Evolutionary conservation across 2,113 vertebrate species (phyloP).

Genomic region (Gavialis gangeticus): DNA sequence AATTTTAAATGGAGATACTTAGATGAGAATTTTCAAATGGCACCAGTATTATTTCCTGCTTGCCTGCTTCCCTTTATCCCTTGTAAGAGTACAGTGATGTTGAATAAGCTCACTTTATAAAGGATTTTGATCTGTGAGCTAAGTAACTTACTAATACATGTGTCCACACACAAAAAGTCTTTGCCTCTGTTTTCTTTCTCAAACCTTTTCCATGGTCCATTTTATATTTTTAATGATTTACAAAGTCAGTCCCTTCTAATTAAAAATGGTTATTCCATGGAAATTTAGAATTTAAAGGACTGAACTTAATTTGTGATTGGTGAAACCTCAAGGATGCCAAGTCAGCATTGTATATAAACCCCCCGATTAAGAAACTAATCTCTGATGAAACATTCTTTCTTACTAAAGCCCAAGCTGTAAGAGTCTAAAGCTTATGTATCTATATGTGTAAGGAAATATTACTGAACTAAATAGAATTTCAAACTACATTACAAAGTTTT

Average conservation of each 20-base stretch:
- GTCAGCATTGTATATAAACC: conserved; percentile 44
- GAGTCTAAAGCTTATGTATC: conserved; percentile 25
- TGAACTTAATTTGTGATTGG: conserved; percentile 51
- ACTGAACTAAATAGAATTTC: too few relatives aligned
- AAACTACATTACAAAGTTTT: too few relatives aligned
- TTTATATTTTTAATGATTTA: conserved; percentile 25
- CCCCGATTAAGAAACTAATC: conserved; percentile 58
- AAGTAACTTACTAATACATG: neutral
- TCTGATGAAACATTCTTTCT: conserved; percentile 46
- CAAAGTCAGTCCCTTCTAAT: conserved; percentile 18
- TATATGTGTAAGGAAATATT: conserved; percentile 13
- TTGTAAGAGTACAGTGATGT: neutral
- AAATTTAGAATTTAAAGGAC: conserved; percentile 41
- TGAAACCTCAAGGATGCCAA: conserved; percentile 40
- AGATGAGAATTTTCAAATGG: neutral
- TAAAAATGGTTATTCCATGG: conserved; percentile 21
- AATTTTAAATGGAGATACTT: neutral
- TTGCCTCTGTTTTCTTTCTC: neutral
- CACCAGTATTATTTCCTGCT: neutral
- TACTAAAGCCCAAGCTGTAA: conserved; percentile 23
- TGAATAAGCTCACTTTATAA: neutral
- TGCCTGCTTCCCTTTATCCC: neutral
- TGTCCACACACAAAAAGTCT: conserved; percentile 7
- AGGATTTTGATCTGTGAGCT: neutral
- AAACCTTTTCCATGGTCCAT: neutral